These are phyloP conservation scores for Antedon mediterranea DNA, from an alignment of 53 echinoderm and acorn worm species.

Conservation along the genomic window DNA sequence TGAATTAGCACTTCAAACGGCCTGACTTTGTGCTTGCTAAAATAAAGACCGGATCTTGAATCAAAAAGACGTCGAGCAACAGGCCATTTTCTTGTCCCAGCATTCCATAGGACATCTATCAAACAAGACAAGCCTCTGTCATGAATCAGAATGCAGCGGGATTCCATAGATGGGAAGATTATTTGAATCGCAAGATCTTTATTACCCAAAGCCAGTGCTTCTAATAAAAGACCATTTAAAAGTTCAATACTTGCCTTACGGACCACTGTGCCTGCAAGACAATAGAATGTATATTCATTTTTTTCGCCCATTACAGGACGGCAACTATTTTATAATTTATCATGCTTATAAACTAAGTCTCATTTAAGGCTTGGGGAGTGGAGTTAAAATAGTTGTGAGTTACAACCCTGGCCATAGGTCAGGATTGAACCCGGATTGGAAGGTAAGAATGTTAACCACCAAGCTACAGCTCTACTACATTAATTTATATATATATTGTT, in stretches of 20 bases:
- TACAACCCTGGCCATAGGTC: too few relatives aligned
- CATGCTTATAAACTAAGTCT: too few relatives aligned
- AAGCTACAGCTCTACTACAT: too few relatives aligned
- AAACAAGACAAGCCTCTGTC: neutral
- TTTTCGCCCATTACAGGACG: too few relatives aligned
- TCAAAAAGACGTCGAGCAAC: neutral
- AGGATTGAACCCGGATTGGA: too few relatives aligned
- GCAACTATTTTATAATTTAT: too few relatives aligned
- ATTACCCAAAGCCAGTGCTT: neutral
- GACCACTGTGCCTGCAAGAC: neutral
- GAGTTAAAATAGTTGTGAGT: too few relatives aligned
- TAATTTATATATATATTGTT: too few relatives aligned
- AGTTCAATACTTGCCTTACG: neutral
- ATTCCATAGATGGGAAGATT: neutral
- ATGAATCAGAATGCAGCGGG: neutral
- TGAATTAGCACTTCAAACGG: neutral
- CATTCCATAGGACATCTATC: neutral
- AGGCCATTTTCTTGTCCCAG: neutral
- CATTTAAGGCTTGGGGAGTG: too few relatives aligned
- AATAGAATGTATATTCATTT: too few relatives aligned
- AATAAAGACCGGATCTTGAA: neutral
- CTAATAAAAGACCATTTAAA: neutral
- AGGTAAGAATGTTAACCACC: too few relatives aligned
- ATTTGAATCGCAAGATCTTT: neutral
- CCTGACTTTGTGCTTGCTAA: neutral